These are phyloP conservation scores for Lingula anatina DNA, from an alignment of 2,888 invertebrate genomes.

Conservation along the genomic window DNA sequence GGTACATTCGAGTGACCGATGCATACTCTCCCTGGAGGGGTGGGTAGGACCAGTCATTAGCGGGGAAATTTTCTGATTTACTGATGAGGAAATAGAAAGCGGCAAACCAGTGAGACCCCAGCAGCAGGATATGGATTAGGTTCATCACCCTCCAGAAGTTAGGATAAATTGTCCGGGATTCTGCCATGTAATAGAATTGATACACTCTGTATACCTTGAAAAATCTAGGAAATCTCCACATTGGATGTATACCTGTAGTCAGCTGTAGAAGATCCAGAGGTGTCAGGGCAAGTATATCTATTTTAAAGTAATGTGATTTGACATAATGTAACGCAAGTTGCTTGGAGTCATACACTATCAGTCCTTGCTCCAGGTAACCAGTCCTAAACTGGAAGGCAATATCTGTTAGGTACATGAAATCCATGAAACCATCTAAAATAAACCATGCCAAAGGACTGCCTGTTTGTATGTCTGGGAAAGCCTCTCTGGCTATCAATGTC, in stretches of 20 bases:
- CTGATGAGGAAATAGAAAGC: slow-evolving; percentile 94
- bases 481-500: slow-evolving; percentile 91
- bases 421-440: slow-evolving; percentile 70
- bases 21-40: slow-evolving; percentile 66
- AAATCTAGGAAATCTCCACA: slow-evolving; percentile 63
- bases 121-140: slow-evolving; percentile 87
- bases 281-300: slow-evolving; percentile 76
- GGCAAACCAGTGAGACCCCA: slow-evolving; percentile 95
- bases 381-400: slow-evolving; percentile 87
- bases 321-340: slow-evolving; percentile 87
- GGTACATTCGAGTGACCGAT: slow-evolving; percentile 83
- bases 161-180: slow-evolving; percentile 90
- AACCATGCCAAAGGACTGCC: slow-evolving; percentile 36
- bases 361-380: slow-evolving; percentile 82
- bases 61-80: slow-evolving; percentile 58
- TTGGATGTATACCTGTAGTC: slow-evolving; percentile 65
- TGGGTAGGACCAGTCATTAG: slow-evolving; percentile 55
- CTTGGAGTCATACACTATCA: slow-evolving; percentile 87
- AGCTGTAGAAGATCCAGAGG: slow-evolving; percentile 86
- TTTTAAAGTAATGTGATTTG: slow-evolving; percentile 74
- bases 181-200: slow-evolving; percentile 88
- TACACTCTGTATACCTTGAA: slow-evolving; percentile 73
- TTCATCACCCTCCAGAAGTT: slow-evolving; percentile 94
- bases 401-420: slow-evolving; percentile 81
- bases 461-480: slow-evolving; percentile 79